These are phyloP conservation scores for Aethes cnicana DNA, from an alignment of 2,888 invertebrate species.

Conservation along the genomic window DNA sequence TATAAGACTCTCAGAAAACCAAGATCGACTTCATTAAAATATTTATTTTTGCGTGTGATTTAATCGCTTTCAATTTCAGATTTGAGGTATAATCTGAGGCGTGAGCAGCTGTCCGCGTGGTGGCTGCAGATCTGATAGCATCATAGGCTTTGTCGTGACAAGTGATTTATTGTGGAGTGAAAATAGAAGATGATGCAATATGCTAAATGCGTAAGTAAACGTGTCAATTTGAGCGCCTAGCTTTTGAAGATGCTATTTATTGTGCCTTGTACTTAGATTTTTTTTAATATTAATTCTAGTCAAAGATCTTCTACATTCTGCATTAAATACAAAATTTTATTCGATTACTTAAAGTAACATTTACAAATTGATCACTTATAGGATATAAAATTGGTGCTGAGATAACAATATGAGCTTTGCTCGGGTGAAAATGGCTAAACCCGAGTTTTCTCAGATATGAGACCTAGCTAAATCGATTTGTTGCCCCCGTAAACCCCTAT, in stretches of 20 bases:
- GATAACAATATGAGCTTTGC: no score
- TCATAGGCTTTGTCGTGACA: not conserved
- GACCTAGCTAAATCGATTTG: no score
- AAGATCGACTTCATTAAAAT: conserved; percentile 56
- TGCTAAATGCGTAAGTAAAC: conserved; percentile 55
- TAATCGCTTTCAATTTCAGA: conserved; percentile 70
- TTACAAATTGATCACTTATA: no score
- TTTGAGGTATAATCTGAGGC: conserved; percentile 58
- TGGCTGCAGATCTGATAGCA: conserved; percentile 29
- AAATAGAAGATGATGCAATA: conserved; percentile 46
- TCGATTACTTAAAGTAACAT: no score
- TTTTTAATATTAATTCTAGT: no score
- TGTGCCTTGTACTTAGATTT: no score
- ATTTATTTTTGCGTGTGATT: conserved; percentile 55
- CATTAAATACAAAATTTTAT: no score
- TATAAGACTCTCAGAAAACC: conserved; percentile 56
- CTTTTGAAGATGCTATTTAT: not conserved
- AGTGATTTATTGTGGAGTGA: conserved; percentile 6
- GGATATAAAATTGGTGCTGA: no score
- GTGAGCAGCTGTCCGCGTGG: conserved; percentile 50
- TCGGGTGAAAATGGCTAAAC: no score
- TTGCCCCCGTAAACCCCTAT: no score
- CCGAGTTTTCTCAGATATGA: no score
- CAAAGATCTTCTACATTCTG: no score
- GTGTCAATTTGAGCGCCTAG: not conserved